Conservation (phyloP, 2,113 vertebrate species). For the Canis aureus region DNA sequence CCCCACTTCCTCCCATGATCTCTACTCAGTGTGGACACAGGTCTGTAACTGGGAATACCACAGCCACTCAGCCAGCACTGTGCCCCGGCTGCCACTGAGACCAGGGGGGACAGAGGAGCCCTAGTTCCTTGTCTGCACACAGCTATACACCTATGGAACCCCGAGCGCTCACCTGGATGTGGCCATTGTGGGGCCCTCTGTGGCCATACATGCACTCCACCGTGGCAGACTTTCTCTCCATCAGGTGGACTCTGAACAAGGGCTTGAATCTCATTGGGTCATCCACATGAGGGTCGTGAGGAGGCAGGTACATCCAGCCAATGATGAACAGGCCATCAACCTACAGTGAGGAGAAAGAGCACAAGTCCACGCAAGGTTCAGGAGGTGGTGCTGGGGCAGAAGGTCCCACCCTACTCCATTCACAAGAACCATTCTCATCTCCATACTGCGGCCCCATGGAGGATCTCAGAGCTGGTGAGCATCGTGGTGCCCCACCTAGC, state of each 20-base stretch:
- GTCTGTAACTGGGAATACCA: background rate
- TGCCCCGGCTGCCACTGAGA: background rate
- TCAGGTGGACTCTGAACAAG: conserved; percentile 96
- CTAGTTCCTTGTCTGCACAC: fast-evolving
- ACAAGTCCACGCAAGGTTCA: background rate
- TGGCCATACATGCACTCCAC: conserved; percentile 99
- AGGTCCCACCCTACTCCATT: background rate
- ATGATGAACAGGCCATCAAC: conserved; percentile 98
- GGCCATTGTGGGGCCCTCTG: conserved; percentile 96
- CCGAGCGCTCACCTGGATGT: conserved; percentile 92
- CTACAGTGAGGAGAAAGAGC: conserved; percentile 81
- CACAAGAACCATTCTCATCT: background rate
- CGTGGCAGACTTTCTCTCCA: conserved; percentile 93
- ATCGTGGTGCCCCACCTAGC: fast-evolving
- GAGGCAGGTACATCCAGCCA: conserved; percentile 99
- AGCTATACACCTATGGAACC: background rate
- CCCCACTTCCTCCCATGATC: fast-evolving
- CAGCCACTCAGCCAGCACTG: fast-evolving
- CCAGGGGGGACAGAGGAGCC: background rate
- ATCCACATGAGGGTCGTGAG: conserved; percentile 97
- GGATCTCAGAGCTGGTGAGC: background rate
- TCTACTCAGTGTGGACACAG: fast-evolving
- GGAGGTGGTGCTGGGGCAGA: background rate
- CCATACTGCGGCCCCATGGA: background rate
- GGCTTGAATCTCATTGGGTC: conserved; percentile 98